These are phyloP conservation scores for Pollimyrus isidori DNA, from an alignment of 2,113 vertebrate species.

Conservation along the genomic window DNA sequence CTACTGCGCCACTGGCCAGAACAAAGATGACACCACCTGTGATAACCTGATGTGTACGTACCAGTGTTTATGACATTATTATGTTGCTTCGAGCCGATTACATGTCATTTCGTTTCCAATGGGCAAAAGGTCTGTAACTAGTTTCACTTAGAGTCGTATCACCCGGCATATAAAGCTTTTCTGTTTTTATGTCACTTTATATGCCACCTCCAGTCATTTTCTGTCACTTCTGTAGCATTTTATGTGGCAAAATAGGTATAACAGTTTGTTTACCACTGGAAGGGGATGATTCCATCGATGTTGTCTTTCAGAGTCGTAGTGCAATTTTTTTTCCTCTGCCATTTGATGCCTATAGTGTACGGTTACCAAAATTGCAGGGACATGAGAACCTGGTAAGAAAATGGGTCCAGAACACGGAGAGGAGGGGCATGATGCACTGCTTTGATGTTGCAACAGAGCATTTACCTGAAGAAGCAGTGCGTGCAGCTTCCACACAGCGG, in stretches of 20 bases:
- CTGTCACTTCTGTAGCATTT: neutral
- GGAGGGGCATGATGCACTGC: slow-evolving; percentile 71
- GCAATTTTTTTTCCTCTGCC: slow-evolving; percentile 32
- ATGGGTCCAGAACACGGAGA: slow-evolving; percentile 79
- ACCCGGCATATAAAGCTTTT: neutral
- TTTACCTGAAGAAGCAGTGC: slow-evolving; percentile 95
- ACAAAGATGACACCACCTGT: neutral
- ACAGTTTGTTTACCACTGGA: neutral
- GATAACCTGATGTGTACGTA: neutral
- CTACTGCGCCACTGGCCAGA: neutral
- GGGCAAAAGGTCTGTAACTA: slow-evolving; percentile 34
- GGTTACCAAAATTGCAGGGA: slow-evolving; percentile 82
- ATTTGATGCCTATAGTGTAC: slow-evolving; percentile 75
- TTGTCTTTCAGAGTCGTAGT: neutral
- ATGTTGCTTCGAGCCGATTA: slow-evolving; percentile 15
- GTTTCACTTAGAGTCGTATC: neutral
- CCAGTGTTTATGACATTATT: slow-evolving; percentile 41
- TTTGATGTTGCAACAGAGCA: slow-evolving; percentile 95
- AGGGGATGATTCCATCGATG: neutral
- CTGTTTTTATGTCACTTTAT: neutral
- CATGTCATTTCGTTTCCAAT: slow-evolving; percentile 51
- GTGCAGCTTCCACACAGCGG: slow-evolving; percentile 84
- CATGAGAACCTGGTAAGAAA: slow-evolving; percentile 71
- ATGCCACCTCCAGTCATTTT: neutral
- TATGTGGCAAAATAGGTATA: neutral